Evolutionary conservation across 2,888 invertebrate species (phyloP).

Genomic region (Salpingus planirostris): DNA sequence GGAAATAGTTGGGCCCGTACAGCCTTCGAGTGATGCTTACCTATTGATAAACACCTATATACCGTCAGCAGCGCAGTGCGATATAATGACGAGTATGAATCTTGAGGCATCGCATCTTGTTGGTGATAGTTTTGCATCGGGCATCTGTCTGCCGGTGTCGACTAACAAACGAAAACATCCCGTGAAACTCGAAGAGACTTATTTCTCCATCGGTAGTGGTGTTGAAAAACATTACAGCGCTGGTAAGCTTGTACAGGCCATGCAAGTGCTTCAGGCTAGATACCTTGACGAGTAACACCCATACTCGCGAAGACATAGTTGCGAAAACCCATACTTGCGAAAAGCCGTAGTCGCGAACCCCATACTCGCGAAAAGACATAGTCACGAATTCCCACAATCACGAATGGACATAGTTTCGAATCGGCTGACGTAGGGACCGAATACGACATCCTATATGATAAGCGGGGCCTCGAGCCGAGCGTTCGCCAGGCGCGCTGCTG

Average conservation of each 20-base stretch:
- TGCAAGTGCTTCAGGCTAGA: conserved; percentile 4
- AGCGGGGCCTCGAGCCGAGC: no score
- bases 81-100: conserved; percentile 4
- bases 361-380: no score
- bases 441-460: no score
- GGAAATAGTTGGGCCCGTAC: not conserved
- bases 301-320: not conserved
- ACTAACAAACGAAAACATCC: conserved; percentile 3
- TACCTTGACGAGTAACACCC: conserved; percentile 4
- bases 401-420: no score
- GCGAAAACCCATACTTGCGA: no score
- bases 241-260: not conserved
- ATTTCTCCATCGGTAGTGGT: not conserved
- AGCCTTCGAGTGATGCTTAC: conserved; percentile 3
- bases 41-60: conserved; percentile 2
- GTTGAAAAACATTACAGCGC: not conserved
- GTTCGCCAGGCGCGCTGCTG: no score
- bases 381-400: no score
- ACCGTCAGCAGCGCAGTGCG: conserved; percentile 2
- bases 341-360: no score
- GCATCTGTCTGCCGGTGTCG: conserved; percentile 1
- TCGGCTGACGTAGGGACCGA: no score
- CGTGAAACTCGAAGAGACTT: not conserved
- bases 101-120: conserved; percentile 1
- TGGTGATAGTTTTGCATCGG: conserved; percentile 2